phyloP scores from a whole-genome alignment of 1,140 invertebrate species.

The Drosophila simulans region DNA sequence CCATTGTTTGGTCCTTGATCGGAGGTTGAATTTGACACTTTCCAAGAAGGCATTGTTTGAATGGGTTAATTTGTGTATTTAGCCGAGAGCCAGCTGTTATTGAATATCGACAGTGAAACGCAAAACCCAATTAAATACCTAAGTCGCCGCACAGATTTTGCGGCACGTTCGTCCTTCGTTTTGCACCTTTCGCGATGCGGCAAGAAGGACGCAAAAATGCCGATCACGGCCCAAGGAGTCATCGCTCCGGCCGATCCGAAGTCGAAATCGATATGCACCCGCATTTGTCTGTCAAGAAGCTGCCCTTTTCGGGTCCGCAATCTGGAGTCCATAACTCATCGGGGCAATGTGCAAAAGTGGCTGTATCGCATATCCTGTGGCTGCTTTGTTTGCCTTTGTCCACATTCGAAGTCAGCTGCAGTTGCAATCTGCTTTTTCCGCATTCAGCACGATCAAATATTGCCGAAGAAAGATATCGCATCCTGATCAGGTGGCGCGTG shows the following conservation, averaged over 20 bases:
- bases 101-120: slow-evolving; percentile 63
- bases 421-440: slow-evolving; percentile 74
- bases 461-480: slow-evolving; percentile 57
- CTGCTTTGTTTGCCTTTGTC: slow-evolving; percentile 71
- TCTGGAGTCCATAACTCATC: slow-evolving; percentile 70
- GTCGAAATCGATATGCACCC: slow-evolving; percentile 76
- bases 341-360: slow-evolving; percentile 80
- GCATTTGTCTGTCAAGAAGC: slow-evolving; percentile 64
- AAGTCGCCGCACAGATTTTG: slow-evolving; percentile 64
- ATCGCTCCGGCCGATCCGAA: slow-evolving; percentile 10
- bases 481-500: slow-evolving; percentile 70
- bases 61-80: slow-evolving; percentile 81
- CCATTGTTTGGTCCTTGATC: slow-evolving; percentile 59
- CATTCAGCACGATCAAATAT: slow-evolving; percentile 76
- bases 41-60: slow-evolving; percentile 68
- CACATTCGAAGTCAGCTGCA: slow-evolving; percentile 66
- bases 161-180: slow-evolving; percentile 65
- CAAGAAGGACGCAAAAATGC: slow-evolving; percentile 58
- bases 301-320: slow-evolving; percentile 4
- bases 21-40: slow-evolving; percentile 62
- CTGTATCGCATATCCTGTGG: slow-evolving; percentile 81
- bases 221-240: slow-evolving; percentile 57
- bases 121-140: slow-evolving; percentile 75
- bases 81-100: slow-evolving; percentile 56
- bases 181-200: slow-evolving; percentile 67